Evolutionary conservation across 1,140 invertebrate genomes (phyloP), one percentile per base, ranked within the genome.

Genomic region (Hydropsyche tenuis): DNA sequence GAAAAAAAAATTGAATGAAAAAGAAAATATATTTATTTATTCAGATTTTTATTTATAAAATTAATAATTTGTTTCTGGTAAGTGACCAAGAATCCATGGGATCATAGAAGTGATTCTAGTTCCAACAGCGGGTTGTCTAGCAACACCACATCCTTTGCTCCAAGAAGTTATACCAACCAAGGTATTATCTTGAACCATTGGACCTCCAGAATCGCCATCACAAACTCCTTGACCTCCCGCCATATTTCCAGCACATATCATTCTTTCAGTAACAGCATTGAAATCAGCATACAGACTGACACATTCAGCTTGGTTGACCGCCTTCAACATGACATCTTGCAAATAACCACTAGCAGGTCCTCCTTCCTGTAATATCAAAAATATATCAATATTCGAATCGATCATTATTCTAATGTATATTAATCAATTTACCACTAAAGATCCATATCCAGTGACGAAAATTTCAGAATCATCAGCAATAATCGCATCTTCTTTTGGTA

Each of bases 111-210:
- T 83, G 12, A 92, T 87, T 48, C 89, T 86, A 0, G 89, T 88
- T 78, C 92, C 92, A 14, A 92, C 89, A 1, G 90, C 91, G 0
- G 91, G 91, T 73, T 88, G 86, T 4, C 81, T 83, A 1, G 81
- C 78, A 42, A 83, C 82, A 12, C 86, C 91, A 72, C 91, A 93
- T 0, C 89, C 89, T 11, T 85, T 85, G 3, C 91, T 90, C 90
- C 90, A 92, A 0, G 90, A 91, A 0, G 90, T 88, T 9, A 92
- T 79, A 20, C 90, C 90, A 3, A 83, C 82, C 5, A 88, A 79
- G 63, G 83, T 25, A 16, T 76, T 74, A 25, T 80, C 63, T 7
- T 81, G 80, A 72, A 71, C 46, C 11, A 74, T 23, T 1, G 74
- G 74, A 45, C 74, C 74, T 2, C 74, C 74, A 30, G 63, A 62